phyloP scores from a whole-genome alignment of 53 echinoderm and acorn worm genomes.

The Echinarachnius parma region DNA sequence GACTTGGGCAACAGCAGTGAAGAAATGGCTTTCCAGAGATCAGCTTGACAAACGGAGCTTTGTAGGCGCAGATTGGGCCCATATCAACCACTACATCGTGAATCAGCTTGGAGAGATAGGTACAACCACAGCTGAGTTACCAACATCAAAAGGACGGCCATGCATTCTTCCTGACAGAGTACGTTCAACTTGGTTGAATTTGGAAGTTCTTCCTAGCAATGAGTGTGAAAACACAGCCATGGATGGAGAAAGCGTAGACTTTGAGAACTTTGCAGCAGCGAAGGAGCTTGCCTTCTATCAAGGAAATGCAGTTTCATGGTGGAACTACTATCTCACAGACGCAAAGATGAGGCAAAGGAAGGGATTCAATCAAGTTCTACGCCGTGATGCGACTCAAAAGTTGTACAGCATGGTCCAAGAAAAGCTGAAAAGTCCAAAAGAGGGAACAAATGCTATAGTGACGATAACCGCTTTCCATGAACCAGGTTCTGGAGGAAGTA shows the following conservation, averaged over 20 bases:
- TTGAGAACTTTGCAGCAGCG: background rate
- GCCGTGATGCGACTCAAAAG: background rate
- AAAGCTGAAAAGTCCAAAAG: background rate
- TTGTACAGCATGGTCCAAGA: background rate
- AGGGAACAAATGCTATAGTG: slow-evolving; percentile 1
- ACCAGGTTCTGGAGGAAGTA: slow-evolving; percentile 70
- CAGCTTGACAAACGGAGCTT: slow-evolving; percentile 11
- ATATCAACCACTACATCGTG: background rate
- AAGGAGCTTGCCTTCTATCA: slow-evolving; percentile 27
- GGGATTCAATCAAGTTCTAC: slow-evolving; percentile 14
- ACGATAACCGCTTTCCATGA: slow-evolving; percentile 63
- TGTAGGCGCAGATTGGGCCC: background rate
- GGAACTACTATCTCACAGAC: slow-evolving; percentile 17
- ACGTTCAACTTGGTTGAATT: background rate
- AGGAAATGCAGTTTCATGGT: slow-evolving; percentile 24
- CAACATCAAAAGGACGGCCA: background rate
- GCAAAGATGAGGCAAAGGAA: background rate
- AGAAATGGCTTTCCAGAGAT: slow-evolving; percentile 4
- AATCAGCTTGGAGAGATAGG: background rate
- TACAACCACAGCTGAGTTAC: background rate
- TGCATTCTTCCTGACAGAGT: slow-evolving; percentile 12
- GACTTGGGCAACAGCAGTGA: slow-evolving; percentile 20
- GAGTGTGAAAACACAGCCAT: slow-evolving; percentile 19
- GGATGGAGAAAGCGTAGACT: background rate
- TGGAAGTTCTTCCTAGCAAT: slow-evolving; percentile 11